phyloP scores from a whole-genome alignment of 2,888 invertebrate species.

The Rhopalosiphum nymphaeae region DNA sequence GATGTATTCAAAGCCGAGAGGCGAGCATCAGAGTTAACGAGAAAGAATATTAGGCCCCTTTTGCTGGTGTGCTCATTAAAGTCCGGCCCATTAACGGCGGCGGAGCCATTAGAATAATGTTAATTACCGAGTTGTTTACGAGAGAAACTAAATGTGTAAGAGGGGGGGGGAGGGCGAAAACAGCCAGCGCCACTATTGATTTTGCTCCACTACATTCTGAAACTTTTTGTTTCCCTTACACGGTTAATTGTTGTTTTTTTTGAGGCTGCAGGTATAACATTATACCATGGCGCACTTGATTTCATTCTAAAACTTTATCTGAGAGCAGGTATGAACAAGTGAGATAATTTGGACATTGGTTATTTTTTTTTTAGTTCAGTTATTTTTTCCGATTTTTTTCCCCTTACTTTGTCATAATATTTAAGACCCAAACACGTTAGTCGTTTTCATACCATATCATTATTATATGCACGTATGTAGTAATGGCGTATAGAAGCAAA shows the following conservation, averaged over 20 bases:
- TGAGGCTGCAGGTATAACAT: background rate
- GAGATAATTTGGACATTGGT: background rate
- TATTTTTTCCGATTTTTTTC: background rate
- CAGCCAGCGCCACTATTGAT: background rate
- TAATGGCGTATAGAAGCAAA: background rate
- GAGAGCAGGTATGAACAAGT: background rate
- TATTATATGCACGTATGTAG: background rate
- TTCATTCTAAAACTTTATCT: background rate
- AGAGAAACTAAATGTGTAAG: conserved; percentile 11
- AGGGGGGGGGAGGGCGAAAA: background rate
- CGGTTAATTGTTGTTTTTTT: background rate
- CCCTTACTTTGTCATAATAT: background rate
- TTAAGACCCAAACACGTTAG: background rate
- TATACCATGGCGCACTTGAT: background rate
- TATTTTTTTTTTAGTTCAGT: background rate
- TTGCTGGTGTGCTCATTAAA: conserved; percentile 40
- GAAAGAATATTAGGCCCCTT: conserved; percentile 44
- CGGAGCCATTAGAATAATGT: conserved; percentile 48
- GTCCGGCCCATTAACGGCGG: conserved; percentile 48
- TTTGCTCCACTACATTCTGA: conserved; percentile 3
- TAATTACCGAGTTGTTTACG: conserved; percentile 58
- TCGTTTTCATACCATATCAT: conserved; percentile 2
- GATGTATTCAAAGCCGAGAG: background rate
- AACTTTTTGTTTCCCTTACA: background rate
- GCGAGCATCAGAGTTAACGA: background rate